Evolutionary conservation across 1,140 invertebrate genomes (phyloP).

Genomic region (Meloidogyne exigua): DNA sequence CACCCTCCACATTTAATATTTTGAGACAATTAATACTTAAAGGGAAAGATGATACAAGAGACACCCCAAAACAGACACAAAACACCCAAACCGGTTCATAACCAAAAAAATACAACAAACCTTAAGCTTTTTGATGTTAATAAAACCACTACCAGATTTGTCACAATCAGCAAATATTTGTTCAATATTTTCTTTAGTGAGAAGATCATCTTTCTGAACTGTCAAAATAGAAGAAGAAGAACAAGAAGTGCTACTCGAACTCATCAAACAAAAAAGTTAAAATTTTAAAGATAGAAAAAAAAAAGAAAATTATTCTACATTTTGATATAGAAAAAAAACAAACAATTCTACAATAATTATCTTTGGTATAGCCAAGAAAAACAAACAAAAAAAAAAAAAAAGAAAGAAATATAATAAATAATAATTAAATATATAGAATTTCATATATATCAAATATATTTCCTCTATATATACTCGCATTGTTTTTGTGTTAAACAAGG

Average conservation of each 20-base stretch:
- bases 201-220: neutral
- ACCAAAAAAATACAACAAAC: constrained; percentile 5
- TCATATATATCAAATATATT: neutral
- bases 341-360: neutral
- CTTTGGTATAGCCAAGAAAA: constrained; percentile 3
- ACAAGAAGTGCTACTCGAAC: neutral
- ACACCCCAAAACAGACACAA: too few species aligned
- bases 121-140: constrained; percentile 34
- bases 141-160: constrained; percentile 26
- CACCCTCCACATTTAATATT: too few species aligned
- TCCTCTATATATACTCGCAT: neutral
- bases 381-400: neutral
- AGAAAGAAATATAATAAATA: neutral
- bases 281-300: too few species aligned
- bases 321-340: neutral
- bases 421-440: neutral
- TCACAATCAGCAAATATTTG: constrained; percentile 21
- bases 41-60: too few species aligned
- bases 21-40: too few species aligned
- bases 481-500: neutral
- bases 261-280: neutral
- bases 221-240: neutral
- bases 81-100: too few species aligned
- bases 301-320: too few species aligned
- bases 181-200: neutral